Conservation (phyloP, 1,140 invertebrate species). For the Tetramorium alpestre region DNA sequence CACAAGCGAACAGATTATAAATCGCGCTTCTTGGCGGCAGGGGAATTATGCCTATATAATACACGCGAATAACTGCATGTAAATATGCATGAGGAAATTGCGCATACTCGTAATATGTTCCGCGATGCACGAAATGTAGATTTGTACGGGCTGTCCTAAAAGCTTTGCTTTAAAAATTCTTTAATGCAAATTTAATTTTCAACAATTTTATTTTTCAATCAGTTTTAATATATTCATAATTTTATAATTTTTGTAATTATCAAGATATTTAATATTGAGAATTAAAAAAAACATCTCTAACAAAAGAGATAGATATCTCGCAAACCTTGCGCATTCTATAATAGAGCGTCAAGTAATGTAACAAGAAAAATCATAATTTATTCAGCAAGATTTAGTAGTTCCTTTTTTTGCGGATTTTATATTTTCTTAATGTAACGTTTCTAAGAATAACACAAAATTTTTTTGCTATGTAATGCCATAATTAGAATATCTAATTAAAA, state of each 20-base stretch:
- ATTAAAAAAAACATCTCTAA: background rate
- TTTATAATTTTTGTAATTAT: background rate
- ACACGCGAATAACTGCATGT: slow-evolving; percentile 43
- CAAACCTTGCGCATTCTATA: background rate
- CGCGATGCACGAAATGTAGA: slow-evolving; percentile 48
- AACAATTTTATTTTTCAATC: background rate
- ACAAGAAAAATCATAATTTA: background rate
- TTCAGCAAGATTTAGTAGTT: slow-evolving; percentile 31
- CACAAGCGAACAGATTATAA: background rate
- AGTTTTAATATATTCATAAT: background rate
- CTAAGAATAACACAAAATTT: background rate
- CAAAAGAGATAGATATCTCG: background rate
- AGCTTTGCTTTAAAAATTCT: slow-evolving; percentile 34
- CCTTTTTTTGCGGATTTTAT: background rate
- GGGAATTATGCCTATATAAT: background rate
- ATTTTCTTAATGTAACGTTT: background rate
- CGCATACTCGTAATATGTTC: background rate
- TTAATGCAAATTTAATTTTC: background rate
- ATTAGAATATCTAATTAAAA: background rate
- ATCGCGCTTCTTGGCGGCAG: background rate
- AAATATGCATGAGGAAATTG: slow-evolving; percentile 50
- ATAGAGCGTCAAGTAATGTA: background rate
- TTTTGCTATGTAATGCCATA: background rate
- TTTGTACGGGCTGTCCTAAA: slow-evolving; percentile 18
- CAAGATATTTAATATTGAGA: background rate